Conservation (phyloP, 2,888 invertebrate genomes). For the Mantis religiosa region DNA sequence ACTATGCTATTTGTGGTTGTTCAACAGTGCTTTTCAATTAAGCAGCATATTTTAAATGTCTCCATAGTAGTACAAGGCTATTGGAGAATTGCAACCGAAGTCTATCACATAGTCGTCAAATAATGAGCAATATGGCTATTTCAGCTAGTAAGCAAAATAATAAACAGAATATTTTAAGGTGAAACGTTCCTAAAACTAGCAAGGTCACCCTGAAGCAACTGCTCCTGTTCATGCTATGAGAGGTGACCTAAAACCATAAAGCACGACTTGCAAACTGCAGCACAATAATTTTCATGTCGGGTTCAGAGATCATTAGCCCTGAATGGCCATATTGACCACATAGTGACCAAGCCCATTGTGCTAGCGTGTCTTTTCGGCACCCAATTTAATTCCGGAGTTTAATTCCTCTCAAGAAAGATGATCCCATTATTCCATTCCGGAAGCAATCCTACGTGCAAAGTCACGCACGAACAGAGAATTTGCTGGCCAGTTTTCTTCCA, state of each 20-base stretch:
- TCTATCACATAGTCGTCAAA: too few relatives aligned
- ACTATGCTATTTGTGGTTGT: too few relatives aligned
- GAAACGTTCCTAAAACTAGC: neutral
- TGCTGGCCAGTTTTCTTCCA: neutral
- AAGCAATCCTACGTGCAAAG: neutral
- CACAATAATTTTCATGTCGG: neutral
- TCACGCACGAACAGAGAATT: neutral
- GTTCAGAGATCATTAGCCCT: neutral
- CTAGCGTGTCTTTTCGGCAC: neutral
- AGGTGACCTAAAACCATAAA: neutral
- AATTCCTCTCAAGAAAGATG: neutral
- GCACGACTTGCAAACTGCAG: neutral
- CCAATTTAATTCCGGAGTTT: neutral
- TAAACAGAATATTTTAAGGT: too few relatives aligned
- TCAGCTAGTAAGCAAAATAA: too few relatives aligned
- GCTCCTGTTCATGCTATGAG: neutral
- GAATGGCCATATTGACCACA: neutral
- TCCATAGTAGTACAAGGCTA: too few relatives aligned
- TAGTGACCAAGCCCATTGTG: neutral
- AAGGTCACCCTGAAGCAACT: neutral
- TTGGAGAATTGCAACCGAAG: too few relatives aligned
- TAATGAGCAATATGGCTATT: too few relatives aligned
- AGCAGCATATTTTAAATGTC: too few relatives aligned
- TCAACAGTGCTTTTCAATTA: too few relatives aligned
- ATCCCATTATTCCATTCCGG: neutral